These are phyloP conservation scores for Entelurus aequoreus DNA, from an alignment of 2,113 vertebrate genomes.

Conservation along the genomic window DNA sequence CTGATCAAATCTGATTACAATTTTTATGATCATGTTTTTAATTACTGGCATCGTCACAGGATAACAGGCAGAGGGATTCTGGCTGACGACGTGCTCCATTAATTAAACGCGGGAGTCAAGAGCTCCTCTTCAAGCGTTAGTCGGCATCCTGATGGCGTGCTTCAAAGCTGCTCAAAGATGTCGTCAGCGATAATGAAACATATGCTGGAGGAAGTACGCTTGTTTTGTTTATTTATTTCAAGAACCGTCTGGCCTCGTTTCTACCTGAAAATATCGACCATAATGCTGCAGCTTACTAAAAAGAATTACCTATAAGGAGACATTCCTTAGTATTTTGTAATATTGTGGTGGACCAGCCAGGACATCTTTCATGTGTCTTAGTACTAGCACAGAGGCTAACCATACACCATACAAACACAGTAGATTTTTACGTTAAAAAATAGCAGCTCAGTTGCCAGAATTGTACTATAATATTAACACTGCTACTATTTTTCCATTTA, in stretches of 20 bases:
- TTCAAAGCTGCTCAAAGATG: conserved; percentile 12
- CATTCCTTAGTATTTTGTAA: too few species aligned
- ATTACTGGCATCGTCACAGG: conserved; percentile 36
- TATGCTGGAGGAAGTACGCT: not conserved
- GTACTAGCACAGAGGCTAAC: too few species aligned
- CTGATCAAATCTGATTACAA: conserved; percentile 29
- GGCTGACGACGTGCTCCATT: conserved; percentile 14
- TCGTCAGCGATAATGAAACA: conserved; percentile 12
- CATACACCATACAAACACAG: too few species aligned
- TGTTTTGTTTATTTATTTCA: not conserved
- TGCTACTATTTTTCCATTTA: too few species aligned
- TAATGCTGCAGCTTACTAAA: too few species aligned
- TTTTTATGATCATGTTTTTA: conserved; percentile 36
- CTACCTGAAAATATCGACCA: too few species aligned
- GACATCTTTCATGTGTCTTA: too few species aligned
- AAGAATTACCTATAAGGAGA: too few species aligned
- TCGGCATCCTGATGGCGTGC: conserved; percentile 6
- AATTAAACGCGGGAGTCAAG: conserved; percentile 17
- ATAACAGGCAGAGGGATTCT: conserved; percentile 13
- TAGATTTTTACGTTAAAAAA: too few species aligned
- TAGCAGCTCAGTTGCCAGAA: too few species aligned
- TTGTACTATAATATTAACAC: too few species aligned
- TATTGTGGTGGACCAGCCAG: too few species aligned
- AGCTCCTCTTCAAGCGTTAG: conserved; percentile 15
- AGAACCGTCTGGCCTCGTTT: not conserved